phyloP scores from a whole-genome alignment of 2,888 invertebrate genomes.

The Blastobasis adustella region DNA sequence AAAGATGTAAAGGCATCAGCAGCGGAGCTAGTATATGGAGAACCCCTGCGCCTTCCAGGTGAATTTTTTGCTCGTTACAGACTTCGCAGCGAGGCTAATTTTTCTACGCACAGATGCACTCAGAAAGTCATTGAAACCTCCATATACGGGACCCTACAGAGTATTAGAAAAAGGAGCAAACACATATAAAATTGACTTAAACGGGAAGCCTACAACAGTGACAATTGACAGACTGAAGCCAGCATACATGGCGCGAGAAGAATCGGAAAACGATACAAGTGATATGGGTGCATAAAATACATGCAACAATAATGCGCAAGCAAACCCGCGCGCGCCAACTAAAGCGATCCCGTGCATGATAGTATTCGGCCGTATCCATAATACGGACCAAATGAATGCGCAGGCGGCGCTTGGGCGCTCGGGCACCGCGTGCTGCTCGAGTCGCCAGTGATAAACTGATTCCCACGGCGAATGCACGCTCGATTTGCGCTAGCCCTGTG shows the following conservation, averaged over 20 bases:
- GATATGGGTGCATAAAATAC: no score
- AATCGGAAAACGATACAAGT: no score
- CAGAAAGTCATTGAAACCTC: constrained; percentile 13
- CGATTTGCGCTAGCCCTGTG: no score
- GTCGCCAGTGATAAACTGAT: no score
- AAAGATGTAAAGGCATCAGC: constrained; percentile 8
- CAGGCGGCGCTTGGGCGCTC: no score
- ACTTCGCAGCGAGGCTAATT: constrained; percentile 6
- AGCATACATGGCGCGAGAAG: constrained; percentile 6
- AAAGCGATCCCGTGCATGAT: no score
- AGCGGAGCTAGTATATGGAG: constrained; percentile 13
- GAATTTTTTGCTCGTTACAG: constrained; percentile 7
- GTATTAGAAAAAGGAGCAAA: neutral
- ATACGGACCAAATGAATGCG: no score
- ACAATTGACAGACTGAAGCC: constrained; percentile 20
- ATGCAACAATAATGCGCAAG: no score
- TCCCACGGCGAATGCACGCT: no score
- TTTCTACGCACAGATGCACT: constrained; percentile 16
- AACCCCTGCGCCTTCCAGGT: constrained; percentile 11
- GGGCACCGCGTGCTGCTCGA: no score
- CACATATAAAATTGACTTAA: constrained; percentile 1
- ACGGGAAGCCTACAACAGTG: constrained; percentile 7
- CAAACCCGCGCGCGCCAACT: no score
- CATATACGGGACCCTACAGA: constrained; percentile 13
- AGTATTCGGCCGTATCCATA: no score